Percentiles rank a stretch among this genome's conserved stretches.
These are phyloP conservation scores for Motacilla alba DNA, from an alignment of 2,113 vertebrate species.

Conservation along the genomic window DNA sequence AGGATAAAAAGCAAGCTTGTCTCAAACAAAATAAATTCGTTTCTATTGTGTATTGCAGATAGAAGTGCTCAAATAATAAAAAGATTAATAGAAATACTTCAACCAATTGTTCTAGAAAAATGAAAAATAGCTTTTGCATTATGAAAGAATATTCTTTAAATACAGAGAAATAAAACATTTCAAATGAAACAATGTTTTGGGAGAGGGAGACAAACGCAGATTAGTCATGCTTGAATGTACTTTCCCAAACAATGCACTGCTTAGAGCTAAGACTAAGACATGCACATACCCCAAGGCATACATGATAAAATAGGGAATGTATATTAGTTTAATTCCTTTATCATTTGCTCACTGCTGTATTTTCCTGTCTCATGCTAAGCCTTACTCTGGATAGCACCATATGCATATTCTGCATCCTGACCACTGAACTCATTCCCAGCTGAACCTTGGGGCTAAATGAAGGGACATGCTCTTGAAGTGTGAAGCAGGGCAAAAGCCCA, in stretches of 20 bases:
- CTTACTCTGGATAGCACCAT: background rate
- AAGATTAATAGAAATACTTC: conserved; percentile 63
- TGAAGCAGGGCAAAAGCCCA: background rate
- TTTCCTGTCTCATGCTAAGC: background rate
- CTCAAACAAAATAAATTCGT: conserved; percentile 66
- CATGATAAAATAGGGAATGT: background rate
- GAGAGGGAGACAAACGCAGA: background rate
- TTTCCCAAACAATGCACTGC: conserved; percentile 7
- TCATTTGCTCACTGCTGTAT: background rate
- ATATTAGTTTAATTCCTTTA: background rate
- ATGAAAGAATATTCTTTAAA: conserved; percentile 29
- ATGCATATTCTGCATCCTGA: background rate
- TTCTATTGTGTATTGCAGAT: conserved; percentile 60
- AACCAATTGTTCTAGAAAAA: conserved; percentile 56
- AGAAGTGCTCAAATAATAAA: conserved; percentile 55
- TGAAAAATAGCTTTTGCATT: conserved; percentile 39
- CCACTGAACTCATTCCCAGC: background rate
- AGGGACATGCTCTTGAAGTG: background rate
- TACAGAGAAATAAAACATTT: conserved; percentile 36
- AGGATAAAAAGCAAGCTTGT: conserved; percentile 62
- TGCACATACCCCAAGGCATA: background rate
- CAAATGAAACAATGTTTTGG: background rate
- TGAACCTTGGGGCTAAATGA: background rate
- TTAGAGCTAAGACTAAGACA: background rate
- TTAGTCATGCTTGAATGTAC: background rate